These are phyloP conservation scores for Meloe dianella DNA, from an alignment of 2,888 invertebrate species.

Conservation along the genomic window DNA sequence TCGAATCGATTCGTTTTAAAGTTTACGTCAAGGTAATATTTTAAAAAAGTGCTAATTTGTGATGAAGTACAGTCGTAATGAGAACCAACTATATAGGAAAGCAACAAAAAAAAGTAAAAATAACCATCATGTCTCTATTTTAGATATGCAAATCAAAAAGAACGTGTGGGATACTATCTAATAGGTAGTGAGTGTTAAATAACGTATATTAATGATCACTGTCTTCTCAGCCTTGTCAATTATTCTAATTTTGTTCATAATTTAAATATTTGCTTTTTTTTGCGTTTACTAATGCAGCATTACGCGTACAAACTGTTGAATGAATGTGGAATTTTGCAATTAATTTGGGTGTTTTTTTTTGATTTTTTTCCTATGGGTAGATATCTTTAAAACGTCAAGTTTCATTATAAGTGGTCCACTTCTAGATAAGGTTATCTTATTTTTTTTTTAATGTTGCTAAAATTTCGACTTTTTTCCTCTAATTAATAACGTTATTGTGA, in stretches of 20 bases:
- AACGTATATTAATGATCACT: neutral
- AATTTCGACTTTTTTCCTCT: neutral
- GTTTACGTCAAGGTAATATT: neutral
- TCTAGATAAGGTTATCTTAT: neutral
- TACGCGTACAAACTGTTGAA: too few relatives aligned
- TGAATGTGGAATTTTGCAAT: too few relatives aligned
- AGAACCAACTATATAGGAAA: neutral
- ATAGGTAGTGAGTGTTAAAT: neutral
- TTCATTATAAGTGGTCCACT: too few relatives aligned
- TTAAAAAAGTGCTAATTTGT: neutral
- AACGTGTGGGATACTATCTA: conserved; percentile 1
- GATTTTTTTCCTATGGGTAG: too few relatives aligned
- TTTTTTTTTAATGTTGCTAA: neutral
- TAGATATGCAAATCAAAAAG: neutral
- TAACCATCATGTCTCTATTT: neutral
- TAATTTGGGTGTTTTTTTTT: neutral
- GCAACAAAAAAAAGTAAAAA: neutral
- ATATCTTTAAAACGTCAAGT: too few relatives aligned
- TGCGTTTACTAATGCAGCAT: too few relatives aligned
- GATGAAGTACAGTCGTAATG: neutral
- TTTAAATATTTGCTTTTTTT: neutral
- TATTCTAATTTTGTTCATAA: neutral
- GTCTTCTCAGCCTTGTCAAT: neutral
- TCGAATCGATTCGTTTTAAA: neutral
- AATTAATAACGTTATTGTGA: neutral